A percentile compares a stretch with the other conserved stretches of the same genome.
These are phyloP conservation scores for Nannobrachium achirus DNA, from an alignment of 2,113 vertebrate species.

Conservation along the genomic window DNA sequence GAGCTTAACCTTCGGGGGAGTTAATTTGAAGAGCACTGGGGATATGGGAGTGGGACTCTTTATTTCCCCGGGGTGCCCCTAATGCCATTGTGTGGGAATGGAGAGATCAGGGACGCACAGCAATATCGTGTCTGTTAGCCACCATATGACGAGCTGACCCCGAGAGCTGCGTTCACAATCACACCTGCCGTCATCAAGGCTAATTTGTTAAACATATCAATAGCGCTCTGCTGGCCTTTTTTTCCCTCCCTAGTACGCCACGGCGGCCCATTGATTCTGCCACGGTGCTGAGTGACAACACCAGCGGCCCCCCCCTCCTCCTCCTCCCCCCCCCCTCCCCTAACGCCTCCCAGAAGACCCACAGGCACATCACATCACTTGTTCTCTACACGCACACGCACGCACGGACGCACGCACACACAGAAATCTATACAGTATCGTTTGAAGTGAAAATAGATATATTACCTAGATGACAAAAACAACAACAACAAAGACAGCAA, in stretches of 20 bases:
- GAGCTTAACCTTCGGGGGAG: constrained; percentile 83
- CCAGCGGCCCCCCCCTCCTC: constrained; percentile 8
- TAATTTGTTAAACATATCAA: constrained; percentile 88
- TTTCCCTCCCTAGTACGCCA: constrained; percentile 37
- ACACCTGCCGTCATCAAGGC: constrained; percentile 82
- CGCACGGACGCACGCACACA: not conserved
- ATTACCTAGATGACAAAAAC: too few species aligned
- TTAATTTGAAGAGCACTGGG: constrained; percentile 83
- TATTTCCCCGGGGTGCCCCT: constrained; percentile 84
- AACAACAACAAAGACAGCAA: too few species aligned
- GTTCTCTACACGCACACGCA: constrained; percentile 17
- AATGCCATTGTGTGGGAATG: constrained; percentile 83
- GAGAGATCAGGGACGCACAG: constrained; percentile 80
- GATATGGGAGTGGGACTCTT: constrained; percentile 75
- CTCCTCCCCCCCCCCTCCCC: constrained; percentile 21
- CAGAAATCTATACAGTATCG: too few species aligned
- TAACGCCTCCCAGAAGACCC: constrained; percentile 12
- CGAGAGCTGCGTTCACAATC: constrained; percentile 62
- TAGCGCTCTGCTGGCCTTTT: constrained; percentile 68
- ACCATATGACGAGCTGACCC: constrained; percentile 83
- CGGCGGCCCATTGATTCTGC: constrained; percentile 65
- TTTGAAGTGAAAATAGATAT: too few species aligned
- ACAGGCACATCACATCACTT: constrained; percentile 27
- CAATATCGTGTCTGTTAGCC: constrained; percentile 85
- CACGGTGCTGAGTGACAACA: constrained; percentile 56